Conservation (phyloP, 2,113 vertebrate genomes). For the Centrocercus urophasianus region DNA sequence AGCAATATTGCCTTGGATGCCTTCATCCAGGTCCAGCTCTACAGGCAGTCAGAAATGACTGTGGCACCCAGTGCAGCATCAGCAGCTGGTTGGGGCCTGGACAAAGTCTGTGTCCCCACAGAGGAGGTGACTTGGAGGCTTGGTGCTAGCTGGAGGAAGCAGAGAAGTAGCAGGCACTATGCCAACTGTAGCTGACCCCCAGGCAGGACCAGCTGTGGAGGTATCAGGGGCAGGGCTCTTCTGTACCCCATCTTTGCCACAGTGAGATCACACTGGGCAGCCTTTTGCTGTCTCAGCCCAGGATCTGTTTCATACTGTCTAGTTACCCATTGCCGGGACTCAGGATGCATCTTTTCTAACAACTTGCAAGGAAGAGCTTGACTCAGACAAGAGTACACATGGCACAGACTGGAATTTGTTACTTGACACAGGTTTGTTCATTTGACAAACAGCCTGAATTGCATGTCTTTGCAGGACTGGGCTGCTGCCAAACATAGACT, state of each 20-base stretch:
- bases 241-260: not conserved
- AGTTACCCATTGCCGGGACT: not conserved
- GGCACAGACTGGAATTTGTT: not conserved
- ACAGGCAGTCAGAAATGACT: not conserved
- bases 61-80: not conserved
- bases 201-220: not conserved
- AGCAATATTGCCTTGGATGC: accelerated
- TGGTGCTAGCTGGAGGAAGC: not conserved
- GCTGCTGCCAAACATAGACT: not conserved
- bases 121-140: not conserved
- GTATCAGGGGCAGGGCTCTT: not conserved
- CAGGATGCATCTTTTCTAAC: not conserved
- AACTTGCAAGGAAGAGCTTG: not conserved
- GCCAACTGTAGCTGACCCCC: not conserved
- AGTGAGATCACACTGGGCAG: not conserved
- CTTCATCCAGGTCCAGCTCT: not conserved
- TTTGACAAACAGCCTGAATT: not conserved
- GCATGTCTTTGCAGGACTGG: not conserved
- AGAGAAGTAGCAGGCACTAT: too few relatives aligned
- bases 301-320: not conserved
- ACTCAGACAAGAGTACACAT: not conserved
- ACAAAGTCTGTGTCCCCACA: not conserved
- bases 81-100: too few relatives aligned
- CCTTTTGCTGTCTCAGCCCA: not conserved
- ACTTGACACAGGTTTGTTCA: accelerated